phyloP scores from a whole-genome alignment of 2,113 vertebrate genomes.

The Hypanus sabinus region DNA sequence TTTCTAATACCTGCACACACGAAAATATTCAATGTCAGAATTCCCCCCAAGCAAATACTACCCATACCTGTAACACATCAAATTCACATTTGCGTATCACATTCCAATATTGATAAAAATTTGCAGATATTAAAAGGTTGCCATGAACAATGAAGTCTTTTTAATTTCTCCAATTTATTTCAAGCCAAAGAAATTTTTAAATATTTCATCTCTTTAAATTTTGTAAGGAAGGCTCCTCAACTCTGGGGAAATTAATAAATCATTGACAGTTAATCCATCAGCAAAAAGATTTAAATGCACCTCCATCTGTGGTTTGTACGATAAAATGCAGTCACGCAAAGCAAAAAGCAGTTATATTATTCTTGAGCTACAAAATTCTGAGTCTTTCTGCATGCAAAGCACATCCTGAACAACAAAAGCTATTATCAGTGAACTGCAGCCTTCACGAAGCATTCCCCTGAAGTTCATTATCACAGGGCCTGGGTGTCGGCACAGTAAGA shows the following conservation, averaged over 20 bases:
- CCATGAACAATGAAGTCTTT: background rate
- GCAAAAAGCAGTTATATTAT: slow-evolving; percentile 39
- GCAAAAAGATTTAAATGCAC: slow-evolving; percentile 38
- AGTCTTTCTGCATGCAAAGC: slow-evolving; percentile 34
- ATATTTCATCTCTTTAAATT: slow-evolving; percentile 33
- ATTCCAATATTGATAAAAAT: background rate
- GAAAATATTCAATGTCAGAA: background rate
- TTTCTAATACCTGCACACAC: background rate
- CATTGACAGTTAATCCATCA: slow-evolving; percentile 38
- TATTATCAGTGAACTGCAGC: slow-evolving; percentile 51
- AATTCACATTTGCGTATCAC: slow-evolving; percentile 13
- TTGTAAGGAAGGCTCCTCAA: slow-evolving; percentile 33
- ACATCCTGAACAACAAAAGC: slow-evolving; percentile 42
- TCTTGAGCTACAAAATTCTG: slow-evolving; percentile 36
- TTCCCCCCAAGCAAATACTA: background rate
- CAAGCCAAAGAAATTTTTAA: slow-evolving; percentile 29
- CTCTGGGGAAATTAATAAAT: slow-evolving; percentile 38
- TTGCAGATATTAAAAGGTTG: slow-evolving; percentile 3
- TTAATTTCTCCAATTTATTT: slow-evolving; percentile 32
- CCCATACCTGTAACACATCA: background rate
- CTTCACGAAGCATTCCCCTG: slow-evolving; percentile 42
- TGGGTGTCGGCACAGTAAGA: slow-evolving; percentile 48
- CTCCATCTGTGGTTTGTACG: slow-evolving; percentile 40
- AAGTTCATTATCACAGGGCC: slow-evolving; percentile 52
- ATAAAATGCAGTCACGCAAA: slow-evolving; percentile 35